phyloP scores from a whole-genome alignment of 2,888 invertebrate genomes.

The Syritta pipiens region DNA sequence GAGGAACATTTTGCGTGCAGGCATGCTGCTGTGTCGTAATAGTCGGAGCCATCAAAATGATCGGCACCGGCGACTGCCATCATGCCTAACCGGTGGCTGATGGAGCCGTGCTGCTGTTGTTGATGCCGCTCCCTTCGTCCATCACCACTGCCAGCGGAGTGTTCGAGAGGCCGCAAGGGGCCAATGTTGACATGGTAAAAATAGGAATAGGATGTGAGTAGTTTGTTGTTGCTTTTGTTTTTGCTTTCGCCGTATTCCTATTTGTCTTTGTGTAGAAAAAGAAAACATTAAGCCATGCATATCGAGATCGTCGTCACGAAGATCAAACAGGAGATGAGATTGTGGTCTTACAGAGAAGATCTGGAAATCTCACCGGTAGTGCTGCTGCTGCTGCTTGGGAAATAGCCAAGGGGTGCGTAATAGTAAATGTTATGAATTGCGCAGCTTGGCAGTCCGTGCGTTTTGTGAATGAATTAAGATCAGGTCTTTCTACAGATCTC shows the following conservation, averaged over 20 bases:
- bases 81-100: constrained; percentile 56
- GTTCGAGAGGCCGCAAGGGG: constrained; percentile 40
- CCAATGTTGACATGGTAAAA: constrained; percentile 63
- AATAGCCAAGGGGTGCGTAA: neutral
- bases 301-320: constrained; percentile 58
- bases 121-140: constrained; percentile 24
- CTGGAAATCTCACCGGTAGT: constrained; percentile 17
- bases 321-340: constrained; percentile 53
- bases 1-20: constrained; percentile 60
- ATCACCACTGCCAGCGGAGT: neutral
- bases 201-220: constrained; percentile 64
- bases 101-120: constrained; percentile 14
- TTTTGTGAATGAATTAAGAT: constrained; percentile 56
- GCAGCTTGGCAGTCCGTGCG: constrained; percentile 20
- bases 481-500: constrained; percentile 3
- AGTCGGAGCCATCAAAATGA: constrained; percentile 62
- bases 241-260: constrained; percentile 49
- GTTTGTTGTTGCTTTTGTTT: constrained; percentile 19
- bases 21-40: constrained; percentile 52
- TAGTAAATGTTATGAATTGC: constrained; percentile 34
- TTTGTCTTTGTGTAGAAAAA: constrained; percentile 57
- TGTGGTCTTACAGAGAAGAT: neutral
- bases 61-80: constrained; percentile 58
- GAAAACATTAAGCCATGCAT: constrained; percentile 28
- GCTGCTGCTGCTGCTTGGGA: neutral